Conservation (phyloP, 1,140 invertebrate species). For the Lanistes nyassanus region DNA sequence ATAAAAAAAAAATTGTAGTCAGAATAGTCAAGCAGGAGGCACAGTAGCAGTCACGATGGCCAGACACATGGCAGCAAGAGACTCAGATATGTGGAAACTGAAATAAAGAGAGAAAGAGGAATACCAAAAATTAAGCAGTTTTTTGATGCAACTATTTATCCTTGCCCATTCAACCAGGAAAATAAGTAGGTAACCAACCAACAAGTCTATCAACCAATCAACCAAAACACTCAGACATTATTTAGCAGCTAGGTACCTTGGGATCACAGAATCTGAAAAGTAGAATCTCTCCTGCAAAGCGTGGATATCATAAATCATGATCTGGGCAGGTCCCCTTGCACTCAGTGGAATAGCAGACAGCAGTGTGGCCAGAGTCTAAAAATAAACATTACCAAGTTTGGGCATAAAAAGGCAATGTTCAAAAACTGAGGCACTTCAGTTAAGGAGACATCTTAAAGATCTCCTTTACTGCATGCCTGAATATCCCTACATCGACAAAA, state of each 20-base stretch:
- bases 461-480: too few species aligned
- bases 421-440: neutral
- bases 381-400: constrained; percentile 3
- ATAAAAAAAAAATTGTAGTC: too few species aligned
- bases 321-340: constrained; percentile 64
- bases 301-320: constrained; percentile 67
- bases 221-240: neutral
- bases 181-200: neutral
- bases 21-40: too few species aligned
- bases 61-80: too few species aligned
- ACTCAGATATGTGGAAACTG: too few species aligned
- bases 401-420: neutral
- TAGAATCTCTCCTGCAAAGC: constrained; percentile 68
- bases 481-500: too few species aligned
- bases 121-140: too few species aligned
- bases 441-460: neutral
- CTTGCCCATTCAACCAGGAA: too few species aligned
- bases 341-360: constrained; percentile 65
- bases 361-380: constrained; percentile 64
- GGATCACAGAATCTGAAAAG: constrained; percentile 65
- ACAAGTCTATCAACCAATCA: neutral
- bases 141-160: too few species aligned
- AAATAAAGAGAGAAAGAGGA: too few species aligned
- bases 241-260: constrained; percentile 52
- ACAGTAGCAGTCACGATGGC: too few species aligned